A percentile compares a stretch with the other conserved stretches of the same genome.
phyloP scores from a whole-genome alignment of 2,797 vertebrate genomes.

The Crax fasciolata region DNA sequence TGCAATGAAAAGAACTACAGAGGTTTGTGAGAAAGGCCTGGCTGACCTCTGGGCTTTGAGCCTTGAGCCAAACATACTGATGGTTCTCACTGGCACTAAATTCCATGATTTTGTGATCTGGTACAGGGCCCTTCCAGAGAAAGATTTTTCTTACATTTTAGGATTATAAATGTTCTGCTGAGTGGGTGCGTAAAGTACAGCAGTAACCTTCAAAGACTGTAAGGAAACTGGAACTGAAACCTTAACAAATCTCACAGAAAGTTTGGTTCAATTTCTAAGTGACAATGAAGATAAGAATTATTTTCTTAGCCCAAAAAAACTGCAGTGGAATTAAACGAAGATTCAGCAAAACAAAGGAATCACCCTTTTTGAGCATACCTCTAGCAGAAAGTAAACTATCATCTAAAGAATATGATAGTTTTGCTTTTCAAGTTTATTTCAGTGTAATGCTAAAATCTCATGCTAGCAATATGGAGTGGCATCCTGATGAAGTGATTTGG shows the following conservation, averaged over 20 bases:
- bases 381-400: background rate
- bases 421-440: background rate
- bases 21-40: background rate
- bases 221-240: background rate
- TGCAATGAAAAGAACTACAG: background rate
- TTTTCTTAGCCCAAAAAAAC: background rate
- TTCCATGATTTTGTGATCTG: background rate
- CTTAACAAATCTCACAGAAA: background rate
- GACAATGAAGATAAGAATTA: background rate
- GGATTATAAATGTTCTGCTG: background rate
- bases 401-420: background rate
- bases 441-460: background rate
- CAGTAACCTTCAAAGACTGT: background rate
- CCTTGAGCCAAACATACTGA: background rate
- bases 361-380: background rate
- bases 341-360: conserved; percentile 43
- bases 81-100: background rate
- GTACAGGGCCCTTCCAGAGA: fast-evolving
- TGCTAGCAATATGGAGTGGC: background rate
- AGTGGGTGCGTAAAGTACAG: background rate
- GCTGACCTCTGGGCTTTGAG: background rate
- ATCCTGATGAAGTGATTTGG: background rate
- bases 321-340: background rate
- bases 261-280: background rate
- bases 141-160: background rate